Conservation (phyloP, 1,140 invertebrate genomes). For the Cydia amplana region DNA sequence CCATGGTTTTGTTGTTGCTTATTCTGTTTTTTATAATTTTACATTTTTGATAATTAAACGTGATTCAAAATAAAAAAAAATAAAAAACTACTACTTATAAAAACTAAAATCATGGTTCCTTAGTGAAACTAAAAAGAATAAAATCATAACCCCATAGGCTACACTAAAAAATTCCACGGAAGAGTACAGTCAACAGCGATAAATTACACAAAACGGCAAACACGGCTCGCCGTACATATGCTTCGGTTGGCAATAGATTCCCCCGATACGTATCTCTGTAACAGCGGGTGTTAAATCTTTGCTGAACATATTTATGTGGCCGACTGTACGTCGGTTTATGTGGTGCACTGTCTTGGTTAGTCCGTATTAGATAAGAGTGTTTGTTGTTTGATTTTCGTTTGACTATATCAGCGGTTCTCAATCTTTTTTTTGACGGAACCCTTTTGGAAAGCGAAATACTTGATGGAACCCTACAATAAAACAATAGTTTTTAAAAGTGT, state of each 20-base stretch:
- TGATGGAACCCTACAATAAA: no score
- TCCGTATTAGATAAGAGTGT: not conserved
- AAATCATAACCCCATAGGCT: not conserved
- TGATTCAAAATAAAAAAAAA: no score
- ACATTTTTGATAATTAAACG: no score
- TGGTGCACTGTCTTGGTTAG: slow-evolving; percentile 19
- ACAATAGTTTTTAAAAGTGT: no score
- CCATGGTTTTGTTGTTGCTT: no score
- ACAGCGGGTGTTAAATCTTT: slow-evolving; percentile 34
- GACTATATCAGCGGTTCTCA: no score
- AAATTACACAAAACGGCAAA: slow-evolving; percentile 20
- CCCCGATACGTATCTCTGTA: slow-evolving; percentile 27
- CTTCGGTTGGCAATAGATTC: slow-evolving; percentile 31
- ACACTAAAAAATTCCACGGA: not conserved
- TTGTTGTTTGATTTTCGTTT: not conserved
- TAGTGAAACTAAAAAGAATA: not conserved
- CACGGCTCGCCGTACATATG: slow-evolving; percentile 24
- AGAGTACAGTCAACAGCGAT: slow-evolving; percentile 18
- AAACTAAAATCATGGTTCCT: not conserved
- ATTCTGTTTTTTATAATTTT: no score
- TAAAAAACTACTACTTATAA: no score
- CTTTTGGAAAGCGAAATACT: no score
- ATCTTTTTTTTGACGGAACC: no score
- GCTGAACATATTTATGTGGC: slow-evolving; percentile 33
- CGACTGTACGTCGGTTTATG: slow-evolving; percentile 26